Conservation (phyloP, 2,113 vertebrate genomes). For the Etia nguti region DNA sequence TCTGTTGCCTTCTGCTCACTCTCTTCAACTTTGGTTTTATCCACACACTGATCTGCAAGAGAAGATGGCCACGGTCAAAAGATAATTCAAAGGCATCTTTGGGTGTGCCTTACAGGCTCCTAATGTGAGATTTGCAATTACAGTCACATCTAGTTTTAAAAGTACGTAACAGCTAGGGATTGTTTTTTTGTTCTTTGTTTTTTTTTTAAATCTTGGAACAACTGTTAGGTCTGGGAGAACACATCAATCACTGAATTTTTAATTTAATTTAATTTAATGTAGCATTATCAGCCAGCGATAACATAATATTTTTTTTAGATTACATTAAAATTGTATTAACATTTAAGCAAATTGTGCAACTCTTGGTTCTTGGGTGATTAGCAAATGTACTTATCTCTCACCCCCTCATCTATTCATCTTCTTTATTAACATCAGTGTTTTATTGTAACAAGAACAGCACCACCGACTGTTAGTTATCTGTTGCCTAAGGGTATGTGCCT, state of each 20-base stretch:
- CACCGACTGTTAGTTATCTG: not conserved
- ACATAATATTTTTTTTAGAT: not conserved
- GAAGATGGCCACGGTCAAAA: not conserved
- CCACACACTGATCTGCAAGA: constrained; percentile 87
- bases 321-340: not conserved
- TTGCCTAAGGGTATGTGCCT: not conserved
- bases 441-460: not conserved
- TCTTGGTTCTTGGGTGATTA: not conserved
- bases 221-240: not conserved
- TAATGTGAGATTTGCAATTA: not conserved
- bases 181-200: not conserved
- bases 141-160: not conserved
- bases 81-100: not conserved
- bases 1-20: constrained; percentile 91
- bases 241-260: not conserved
- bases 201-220: not conserved
- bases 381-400: not conserved
- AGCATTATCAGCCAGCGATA: not conserved
- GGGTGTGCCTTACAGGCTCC: not conserved
- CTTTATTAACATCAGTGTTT: not conserved
- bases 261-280: not conserved
- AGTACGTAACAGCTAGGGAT: not conserved
- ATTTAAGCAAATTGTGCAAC: accelerated
- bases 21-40: constrained; percentile 95
- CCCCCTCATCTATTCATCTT: not conserved